Evolutionary conservation across 2,888 invertebrate species (phyloP), one percentile per base, ranked within the genome.

Genomic region (Plebejus argus): DNA sequence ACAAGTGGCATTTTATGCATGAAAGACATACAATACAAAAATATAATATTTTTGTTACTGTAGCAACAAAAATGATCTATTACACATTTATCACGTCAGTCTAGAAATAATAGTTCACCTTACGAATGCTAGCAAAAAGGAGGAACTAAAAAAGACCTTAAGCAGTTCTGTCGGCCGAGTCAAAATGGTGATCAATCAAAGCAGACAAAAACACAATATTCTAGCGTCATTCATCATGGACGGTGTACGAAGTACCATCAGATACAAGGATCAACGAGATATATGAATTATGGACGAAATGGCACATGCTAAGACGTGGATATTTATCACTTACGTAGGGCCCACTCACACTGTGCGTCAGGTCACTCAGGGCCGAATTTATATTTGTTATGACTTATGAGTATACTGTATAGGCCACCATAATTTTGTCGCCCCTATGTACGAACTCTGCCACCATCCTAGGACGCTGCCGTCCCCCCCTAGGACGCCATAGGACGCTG

Each of bases 171-270:
- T 74, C 74, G 74, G 74, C 28, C 28, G 74, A 74, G 28, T 74
- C 53, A 74, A 74, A 74, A 28, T 74, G 74, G 74, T 49, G 74
- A 74, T 74, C 74, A 74, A 74, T 74, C 74, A 74, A 74, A 8
- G 74, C 74, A 53, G 74, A 74, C 74, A 74, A 74, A 74, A 74
- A 74, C 74, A 74, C 74, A 74, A 74, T 74, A 45, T 49, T 74
- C 74, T 28, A 53, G 74, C 49, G 49, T 74, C 74, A 74, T 74
- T 74, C 53, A 74, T 74, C 74, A 74, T 12, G 28, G 53, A 28
- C 49, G 23, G 35, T 39, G 71, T 45, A 72, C 45, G 39, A 53
- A 28, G 28, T 49, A 74, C 49, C 28, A 72, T 72, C 72, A 53
- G 49, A 74, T 28, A 74, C 74, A 74, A 74, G 74, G 53, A 74